These are phyloP conservation scores for Umimayanthus chanpuru DNA, from an alignment of 92 coral and sea anemone species.

Conservation along the genomic window DNA sequence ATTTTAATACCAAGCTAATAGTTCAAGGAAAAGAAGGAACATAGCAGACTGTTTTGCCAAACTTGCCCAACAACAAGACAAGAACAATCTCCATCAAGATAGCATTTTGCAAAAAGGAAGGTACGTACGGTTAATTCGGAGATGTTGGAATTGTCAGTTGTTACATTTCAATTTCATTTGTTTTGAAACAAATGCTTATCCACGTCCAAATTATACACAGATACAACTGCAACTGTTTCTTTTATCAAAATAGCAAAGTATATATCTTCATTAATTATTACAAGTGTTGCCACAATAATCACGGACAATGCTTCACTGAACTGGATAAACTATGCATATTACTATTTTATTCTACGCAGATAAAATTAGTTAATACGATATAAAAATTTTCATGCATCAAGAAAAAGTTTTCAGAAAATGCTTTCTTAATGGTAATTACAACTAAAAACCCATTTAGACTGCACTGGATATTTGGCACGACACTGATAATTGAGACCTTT, in stretches of 20 bases:
- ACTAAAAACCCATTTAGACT: no score
- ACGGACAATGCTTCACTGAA: background rate
- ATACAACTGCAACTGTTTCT: background rate
- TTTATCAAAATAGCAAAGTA: background rate
- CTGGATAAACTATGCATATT: background rate
- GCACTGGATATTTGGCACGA: no score
- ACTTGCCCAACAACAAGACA: background rate
- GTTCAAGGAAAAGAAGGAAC: background rate
- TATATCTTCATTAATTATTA: no score
- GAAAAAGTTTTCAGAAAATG: no score
- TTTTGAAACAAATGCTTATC: no score
- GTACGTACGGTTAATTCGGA: background rate
- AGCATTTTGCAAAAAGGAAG: background rate
- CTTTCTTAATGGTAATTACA: no score
- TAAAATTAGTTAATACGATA: no score
- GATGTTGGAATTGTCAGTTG: no score
- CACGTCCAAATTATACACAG: background rate
- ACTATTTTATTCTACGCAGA: no score
- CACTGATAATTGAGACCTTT: no score
- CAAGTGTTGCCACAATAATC: background rate
- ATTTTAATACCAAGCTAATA: background rate
- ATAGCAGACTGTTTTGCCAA: background rate
- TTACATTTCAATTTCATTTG: background rate
- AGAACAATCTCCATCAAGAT: background rate
- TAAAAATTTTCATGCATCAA: no score